Evolutionary conservation across 2,888 invertebrate genomes (phyloP).

Genomic region (Phymatocera aterrima): DNA sequence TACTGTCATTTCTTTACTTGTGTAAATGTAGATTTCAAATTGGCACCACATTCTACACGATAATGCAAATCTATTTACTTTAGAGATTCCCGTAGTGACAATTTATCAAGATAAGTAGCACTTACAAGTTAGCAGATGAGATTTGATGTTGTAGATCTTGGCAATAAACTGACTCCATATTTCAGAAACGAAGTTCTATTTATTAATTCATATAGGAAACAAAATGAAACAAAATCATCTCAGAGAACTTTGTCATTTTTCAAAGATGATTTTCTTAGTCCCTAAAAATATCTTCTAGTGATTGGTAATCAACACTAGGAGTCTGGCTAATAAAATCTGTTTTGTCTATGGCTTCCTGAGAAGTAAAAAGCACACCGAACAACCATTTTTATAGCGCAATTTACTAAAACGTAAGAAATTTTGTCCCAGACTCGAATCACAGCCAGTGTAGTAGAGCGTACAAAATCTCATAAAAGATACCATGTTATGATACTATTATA

Average conservation of each 20-base stretch:
- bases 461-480: neutral
- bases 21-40: neutral
- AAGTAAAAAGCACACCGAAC: neutral
- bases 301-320: neutral
- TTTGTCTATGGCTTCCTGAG: neutral
- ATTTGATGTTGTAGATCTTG: neutral
- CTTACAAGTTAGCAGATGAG: neutral
- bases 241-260: too few species aligned
- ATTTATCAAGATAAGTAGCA: neutral
- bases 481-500: neutral
- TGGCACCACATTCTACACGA: neutral
- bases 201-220: neutral
- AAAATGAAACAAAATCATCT: neutral
- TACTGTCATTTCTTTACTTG: too few species aligned
- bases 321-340: neutral
- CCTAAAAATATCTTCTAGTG: too few species aligned
- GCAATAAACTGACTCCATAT: slow-evolving; percentile 2
- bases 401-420: neutral
- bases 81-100: neutral
- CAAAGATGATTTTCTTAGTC: neutral
- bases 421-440: neutral
- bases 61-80: neutral
- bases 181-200: neutral
- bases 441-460: neutral
- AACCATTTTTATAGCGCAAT: neutral